Percentiles rank a stretch among this genome's conserved stretches.
These are phyloP conservation scores for Euphonia xanthogaster DNA, from an alignment of 2,797 vertebrate genomes.

Conservation along the genomic window DNA sequence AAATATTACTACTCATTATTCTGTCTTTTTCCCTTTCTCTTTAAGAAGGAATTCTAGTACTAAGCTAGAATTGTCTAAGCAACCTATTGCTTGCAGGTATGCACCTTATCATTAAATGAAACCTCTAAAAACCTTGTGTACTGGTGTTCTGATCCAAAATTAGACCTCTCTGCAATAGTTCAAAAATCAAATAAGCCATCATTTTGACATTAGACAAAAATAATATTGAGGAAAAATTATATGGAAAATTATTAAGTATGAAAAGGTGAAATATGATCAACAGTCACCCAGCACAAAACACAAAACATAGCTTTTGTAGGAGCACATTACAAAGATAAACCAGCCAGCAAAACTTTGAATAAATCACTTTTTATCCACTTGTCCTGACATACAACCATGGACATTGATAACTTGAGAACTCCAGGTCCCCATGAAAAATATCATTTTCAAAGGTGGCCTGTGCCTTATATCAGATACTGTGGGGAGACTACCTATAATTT, in stretches of 20 bases:
- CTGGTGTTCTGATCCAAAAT: conserved; percentile 39
- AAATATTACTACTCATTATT: neutral
- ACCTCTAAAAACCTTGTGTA: neutral
- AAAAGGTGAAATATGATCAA: conserved; percentile 64
- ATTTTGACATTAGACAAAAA: conserved; percentile 61
- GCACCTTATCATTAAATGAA: neutral
- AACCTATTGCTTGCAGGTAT: neutral
- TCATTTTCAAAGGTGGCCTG: conserved; percentile 17
- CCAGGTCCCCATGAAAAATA: conserved; percentile 26
- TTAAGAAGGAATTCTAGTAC: neutral
- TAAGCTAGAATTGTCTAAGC: neutral
- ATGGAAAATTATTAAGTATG: conserved; percentile 59
- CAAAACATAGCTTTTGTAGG: conserved; percentile 58
- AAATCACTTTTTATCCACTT: conserved; percentile 63
- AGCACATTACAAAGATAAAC: conserved; percentile 36
- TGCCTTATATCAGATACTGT: conserved; percentile 28
- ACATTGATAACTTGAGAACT: conserved; percentile 32
- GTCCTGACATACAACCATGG: neutral
- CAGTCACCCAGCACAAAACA: conserved; percentile 37
- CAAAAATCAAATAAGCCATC: conserved; percentile 50
- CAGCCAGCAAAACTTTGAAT: conserved; percentile 48
- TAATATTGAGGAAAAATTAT: conserved; percentile 31
- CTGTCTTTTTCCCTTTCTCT: neutral
- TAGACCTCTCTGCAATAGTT: conserved; percentile 42
- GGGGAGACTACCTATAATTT: neutral